A percentile compares a stretch with the other conserved stretches of the same genome.
These are phyloP conservation scores for Brenthis daphne DNA, from an alignment of 2,888 invertebrate species.

Conservation along the genomic window DNA sequence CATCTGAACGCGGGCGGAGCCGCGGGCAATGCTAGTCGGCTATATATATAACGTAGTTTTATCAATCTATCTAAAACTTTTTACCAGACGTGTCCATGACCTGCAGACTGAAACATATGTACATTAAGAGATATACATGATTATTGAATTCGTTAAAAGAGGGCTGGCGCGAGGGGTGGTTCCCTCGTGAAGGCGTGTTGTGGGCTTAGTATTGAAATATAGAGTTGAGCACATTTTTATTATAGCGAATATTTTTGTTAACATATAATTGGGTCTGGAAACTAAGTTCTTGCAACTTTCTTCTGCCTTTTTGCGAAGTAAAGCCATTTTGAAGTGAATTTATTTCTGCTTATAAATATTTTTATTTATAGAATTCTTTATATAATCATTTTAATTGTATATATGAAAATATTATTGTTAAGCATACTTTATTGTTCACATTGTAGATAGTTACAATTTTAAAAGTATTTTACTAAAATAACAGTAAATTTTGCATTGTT, in stretches of 20 bases:
- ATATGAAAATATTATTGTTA: no score
- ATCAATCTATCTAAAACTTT: conserved; percentile 9
- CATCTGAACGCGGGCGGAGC: no score
- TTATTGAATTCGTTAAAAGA: conserved; percentile 37
- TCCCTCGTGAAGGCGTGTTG: conserved; percentile 30
- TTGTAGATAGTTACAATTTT: background rate
- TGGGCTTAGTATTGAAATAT: conserved; percentile 18
- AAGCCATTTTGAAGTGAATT: no score
- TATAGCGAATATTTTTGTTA: conserved; percentile 6
- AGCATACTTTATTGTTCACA: background rate
- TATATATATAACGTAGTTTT: background rate
- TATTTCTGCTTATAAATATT: no score
- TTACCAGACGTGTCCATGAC: conserved; percentile 15
- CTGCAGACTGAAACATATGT: conserved; percentile 29
- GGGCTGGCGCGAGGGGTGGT: conserved; percentile 34
- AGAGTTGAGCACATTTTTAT: background rate
- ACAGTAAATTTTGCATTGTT: conserved; percentile 11
- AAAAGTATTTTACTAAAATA: background rate
- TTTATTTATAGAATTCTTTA: no score
- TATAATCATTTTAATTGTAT: no score
- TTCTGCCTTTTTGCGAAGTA: no score
- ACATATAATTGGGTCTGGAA: conserved; percentile 2
- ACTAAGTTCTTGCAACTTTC: no score
- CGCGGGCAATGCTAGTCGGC: no score
- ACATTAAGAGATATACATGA: conserved; percentile 31